Conservation (phyloP, 2,888 invertebrate genomes). For the Agonopterix alstromeriana region DNA sequence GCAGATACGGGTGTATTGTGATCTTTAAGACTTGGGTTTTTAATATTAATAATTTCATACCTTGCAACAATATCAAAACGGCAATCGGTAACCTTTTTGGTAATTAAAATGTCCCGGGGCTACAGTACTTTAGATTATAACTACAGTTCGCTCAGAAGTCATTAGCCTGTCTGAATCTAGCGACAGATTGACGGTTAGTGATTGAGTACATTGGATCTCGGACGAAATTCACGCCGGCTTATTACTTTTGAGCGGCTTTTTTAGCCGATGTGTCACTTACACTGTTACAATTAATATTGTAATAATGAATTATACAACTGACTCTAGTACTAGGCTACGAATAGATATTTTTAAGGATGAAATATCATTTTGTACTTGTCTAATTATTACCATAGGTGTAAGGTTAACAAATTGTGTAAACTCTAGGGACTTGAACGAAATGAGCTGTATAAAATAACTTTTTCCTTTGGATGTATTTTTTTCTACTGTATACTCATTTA, state of each 20-base stretch:
- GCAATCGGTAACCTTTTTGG: too few relatives aligned
- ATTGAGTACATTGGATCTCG: too few relatives aligned
- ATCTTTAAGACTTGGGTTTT: too few relatives aligned
- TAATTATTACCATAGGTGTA: slow-evolving; percentile 71
- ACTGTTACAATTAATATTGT: slow-evolving; percentile 48
- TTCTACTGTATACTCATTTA: slow-evolving; percentile 69
- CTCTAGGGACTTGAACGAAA: slow-evolving; percentile 64
- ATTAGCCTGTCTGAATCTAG: too few relatives aligned
- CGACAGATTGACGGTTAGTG: too few relatives aligned
- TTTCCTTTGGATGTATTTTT: slow-evolving; percentile 69
- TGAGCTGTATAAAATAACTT: slow-evolving; percentile 57
- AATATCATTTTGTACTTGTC: slow-evolving; percentile 77
- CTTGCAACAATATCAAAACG: too few relatives aligned
- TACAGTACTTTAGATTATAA: too few relatives aligned
- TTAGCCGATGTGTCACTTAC: slow-evolving; percentile 36
- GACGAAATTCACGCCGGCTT: not conserved
- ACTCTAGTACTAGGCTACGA: slow-evolving; percentile 69
- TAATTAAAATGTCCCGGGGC: too few relatives aligned
- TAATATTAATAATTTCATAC: too few relatives aligned
- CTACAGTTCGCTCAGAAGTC: too few relatives aligned
- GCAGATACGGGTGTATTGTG: too few relatives aligned
- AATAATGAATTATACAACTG: slow-evolving; percentile 64
- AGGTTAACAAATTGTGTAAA: slow-evolving; percentile 72
- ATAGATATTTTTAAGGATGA: slow-evolving; percentile 65
- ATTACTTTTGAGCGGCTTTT: not conserved